A percentile compares a stretch with the other conserved stretches of the same genome.
Evolutionary conservation across 2,888 invertebrate genomes (phyloP).

Genomic region (Linnaemya tessellans): DNA sequence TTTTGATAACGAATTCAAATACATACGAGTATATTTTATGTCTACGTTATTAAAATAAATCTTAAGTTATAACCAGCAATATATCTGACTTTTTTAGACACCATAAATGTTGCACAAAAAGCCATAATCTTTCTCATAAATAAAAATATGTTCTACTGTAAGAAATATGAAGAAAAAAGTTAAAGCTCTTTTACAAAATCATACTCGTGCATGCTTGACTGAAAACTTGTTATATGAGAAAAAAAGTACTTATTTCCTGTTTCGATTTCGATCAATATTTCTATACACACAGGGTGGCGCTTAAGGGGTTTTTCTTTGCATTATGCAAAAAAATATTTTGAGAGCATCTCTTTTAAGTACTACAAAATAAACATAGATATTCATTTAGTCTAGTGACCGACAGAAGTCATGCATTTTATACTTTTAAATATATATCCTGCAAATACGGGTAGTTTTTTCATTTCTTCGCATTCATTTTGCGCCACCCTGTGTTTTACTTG

Average conservation of each 20-base stretch:
- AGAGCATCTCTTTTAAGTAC: too few species aligned
- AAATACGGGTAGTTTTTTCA: too few species aligned
- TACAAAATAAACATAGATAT: too few species aligned
- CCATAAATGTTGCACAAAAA: conserved; percentile 19
- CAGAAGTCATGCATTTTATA: too few species aligned
- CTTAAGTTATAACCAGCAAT: background rate
- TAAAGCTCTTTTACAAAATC: background rate
- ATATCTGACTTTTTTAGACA: conserved; percentile 9
- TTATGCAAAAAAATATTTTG: too few species aligned
- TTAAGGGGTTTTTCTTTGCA: too few species aligned
- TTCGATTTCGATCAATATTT: conserved; percentile 39
- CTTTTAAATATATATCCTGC: too few species aligned
- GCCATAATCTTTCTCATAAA: conserved; percentile 12
- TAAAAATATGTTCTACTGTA: background rate
- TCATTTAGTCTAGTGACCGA: too few species aligned
- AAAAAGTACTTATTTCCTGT: conserved; percentile 18
- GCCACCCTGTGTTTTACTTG: too few species aligned
- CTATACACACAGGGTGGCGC: too few species aligned
- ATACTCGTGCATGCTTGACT: background rate
- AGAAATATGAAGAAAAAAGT: background rate
- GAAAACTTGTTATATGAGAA: background rate
- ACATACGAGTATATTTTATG: too few species aligned
- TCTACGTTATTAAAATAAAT: background rate
- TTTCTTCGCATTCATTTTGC: too few species aligned
- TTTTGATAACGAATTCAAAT: background rate